phyloP scores from a whole-genome alignment of 2,888 invertebrate species.

The Scaptomyza caliginosa region DNA sequence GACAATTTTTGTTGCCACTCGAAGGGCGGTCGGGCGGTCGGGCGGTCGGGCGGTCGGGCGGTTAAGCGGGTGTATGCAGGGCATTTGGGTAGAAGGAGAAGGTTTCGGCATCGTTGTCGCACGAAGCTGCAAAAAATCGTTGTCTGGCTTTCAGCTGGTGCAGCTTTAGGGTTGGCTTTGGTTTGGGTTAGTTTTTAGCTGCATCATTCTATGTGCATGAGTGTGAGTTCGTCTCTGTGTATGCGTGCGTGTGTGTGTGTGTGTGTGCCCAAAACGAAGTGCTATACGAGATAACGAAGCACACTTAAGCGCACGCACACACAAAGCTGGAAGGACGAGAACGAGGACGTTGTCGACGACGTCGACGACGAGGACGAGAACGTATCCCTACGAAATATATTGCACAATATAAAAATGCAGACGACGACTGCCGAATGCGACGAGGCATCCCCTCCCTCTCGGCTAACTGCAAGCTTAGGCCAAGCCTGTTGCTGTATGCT shows the following conservation, averaged over 20 bases:
- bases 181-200: slow-evolving; percentile 68
- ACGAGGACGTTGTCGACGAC: slow-evolving; percentile 29
- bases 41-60: slow-evolving; percentile 6
- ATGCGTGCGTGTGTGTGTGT: slow-evolving; percentile 37
- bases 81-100: slow-evolving; percentile 7
- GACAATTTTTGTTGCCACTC: slow-evolving; percentile 78
- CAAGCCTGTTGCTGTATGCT: slow-evolving; percentile 8
- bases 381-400: slow-evolving; percentile 75
- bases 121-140: slow-evolving; percentile 76
- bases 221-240: slow-evolving; percentile 29
- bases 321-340: slow-evolving; percentile 22
- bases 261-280: slow-evolving; percentile 76
- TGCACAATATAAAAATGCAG: slow-evolving; percentile 78
- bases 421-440: slow-evolving; percentile 72
- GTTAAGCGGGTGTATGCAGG: background rate
- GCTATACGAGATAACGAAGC: slow-evolving; percentile 80
- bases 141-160: slow-evolving; percentile 71
- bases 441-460: slow-evolving; percentile 1
- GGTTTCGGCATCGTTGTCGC: slow-evolving; percentile 66
- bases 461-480: slow-evolving; percentile 4
- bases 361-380: slow-evolving; percentile 39
- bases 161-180: slow-evolving; percentile 54
- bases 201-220: slow-evolving; percentile 36
- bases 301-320: slow-evolving; percentile 72
- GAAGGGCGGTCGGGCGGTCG: too few relatives aligned